Evolutionary conservation across 2,888 invertebrate genomes (phyloP).

Genomic region (Zaprionus bogoriensis): DNA sequence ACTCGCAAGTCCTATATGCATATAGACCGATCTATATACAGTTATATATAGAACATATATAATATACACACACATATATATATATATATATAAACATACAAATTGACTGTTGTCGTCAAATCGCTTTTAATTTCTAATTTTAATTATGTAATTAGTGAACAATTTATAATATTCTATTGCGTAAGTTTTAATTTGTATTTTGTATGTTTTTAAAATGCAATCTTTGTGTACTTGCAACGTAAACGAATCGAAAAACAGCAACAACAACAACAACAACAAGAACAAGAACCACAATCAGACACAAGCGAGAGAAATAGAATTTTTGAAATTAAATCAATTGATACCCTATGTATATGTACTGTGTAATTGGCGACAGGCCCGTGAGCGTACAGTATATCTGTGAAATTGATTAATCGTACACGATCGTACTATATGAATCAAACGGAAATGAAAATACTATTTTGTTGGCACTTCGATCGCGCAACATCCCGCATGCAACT

Average conservation of each 20-base stretch:
- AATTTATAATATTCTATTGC: conserved; percentile 37
- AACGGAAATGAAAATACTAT: conserved; percentile 27
- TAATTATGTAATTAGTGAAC: conserved; percentile 74
- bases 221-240: conserved; percentile 32
- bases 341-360: conserved; percentile 19
- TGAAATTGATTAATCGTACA: conserved; percentile 6
- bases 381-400: conserved; percentile 1
- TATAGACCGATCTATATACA: conserved; percentile 20
- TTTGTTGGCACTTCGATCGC: conserved; percentile 54
- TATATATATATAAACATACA: conserved; percentile 23
- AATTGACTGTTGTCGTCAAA: conserved; percentile 52
- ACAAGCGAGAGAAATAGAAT: conserved; percentile 13
- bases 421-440: conserved; percentile 28
- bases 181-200: conserved; percentile 64
- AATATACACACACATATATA: conserved; percentile 18
- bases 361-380: conserved; percentile 31
- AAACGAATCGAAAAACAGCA: conserved; percentile 6
- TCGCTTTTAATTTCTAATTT: conserved; percentile 66
- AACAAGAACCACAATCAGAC: conserved; percentile 24
- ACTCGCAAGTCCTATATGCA: conserved; percentile 50
- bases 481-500: conserved; percentile 29
- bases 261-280: conserved; percentile 17
- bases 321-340: conserved; percentile 56
- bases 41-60: conserved; percentile 23
- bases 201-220: conserved; percentile 53